Evolutionary conservation across 2,888 invertebrate species (phyloP), one percentile per base, ranked within the genome.

Genomic region (Mechanitis mazaeus): DNA sequence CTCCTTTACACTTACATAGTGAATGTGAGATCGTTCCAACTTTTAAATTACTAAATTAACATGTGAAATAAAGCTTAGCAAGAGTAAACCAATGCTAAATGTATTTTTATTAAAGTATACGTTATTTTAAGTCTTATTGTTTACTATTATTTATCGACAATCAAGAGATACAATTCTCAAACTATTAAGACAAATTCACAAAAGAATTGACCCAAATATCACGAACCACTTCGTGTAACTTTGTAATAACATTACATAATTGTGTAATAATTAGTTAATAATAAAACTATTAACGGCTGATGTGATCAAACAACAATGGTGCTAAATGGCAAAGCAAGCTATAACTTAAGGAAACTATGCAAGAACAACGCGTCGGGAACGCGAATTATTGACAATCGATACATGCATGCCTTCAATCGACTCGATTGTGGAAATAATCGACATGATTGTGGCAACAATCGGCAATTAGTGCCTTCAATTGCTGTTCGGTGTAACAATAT

Each of bases 381-480:
- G 71, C 71, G 71, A 76, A 78, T 78, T 80, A 81, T 79, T 77
- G 77, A 76, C 75, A 79, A 78, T 79, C 80, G 75, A 81, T 79
- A 77, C 70, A 69, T 61, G 70, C 69, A 69, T 69, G 72, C 69
- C 74, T 76, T 70, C 62, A 69, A 69, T 69, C 64, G 64, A 68
- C 72, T 71, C 62, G 61, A 62, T 65, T 65, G 66, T 69, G 69
- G 61, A 6, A 20, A 20, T 35, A 35, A 3, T 35, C 6, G 4
- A 35, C 35, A 35, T 35, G 35, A 35, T 35, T 0, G 20, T 20
- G 20, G 20, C 20, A 20, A 20, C 20, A 20, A 20, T 20, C 28
- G 47, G 20, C 47, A 12, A 47, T 47, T 47, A 47, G 4, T 28
- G 20, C 47, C 47, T 28, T 20, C 3, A 20, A 3, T 3, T 47